These are phyloP conservation scores for Drosophila dunni DNA, from an alignment of 1,140 invertebrate genomes.

Conservation along the genomic window DNA sequence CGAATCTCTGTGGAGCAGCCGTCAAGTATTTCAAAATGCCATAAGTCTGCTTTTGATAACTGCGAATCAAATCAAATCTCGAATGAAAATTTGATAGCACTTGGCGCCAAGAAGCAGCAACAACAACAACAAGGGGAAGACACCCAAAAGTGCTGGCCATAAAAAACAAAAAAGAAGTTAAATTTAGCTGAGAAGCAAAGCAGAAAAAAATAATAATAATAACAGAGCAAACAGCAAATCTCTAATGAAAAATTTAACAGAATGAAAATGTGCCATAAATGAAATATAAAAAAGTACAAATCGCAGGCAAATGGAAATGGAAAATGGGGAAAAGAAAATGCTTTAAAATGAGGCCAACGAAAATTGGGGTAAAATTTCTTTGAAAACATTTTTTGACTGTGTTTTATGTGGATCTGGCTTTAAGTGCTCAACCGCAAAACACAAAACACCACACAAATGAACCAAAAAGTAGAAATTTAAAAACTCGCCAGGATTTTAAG, in stretches of 20 bases:
- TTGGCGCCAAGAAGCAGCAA: slow-evolving; percentile 36
- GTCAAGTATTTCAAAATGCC: slow-evolving; percentile 3
- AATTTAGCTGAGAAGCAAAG: slow-evolving; percentile 17
- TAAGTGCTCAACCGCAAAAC: slow-evolving; percentile 72
- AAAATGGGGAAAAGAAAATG: slow-evolving; percentile 32
- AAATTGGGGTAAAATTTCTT: slow-evolving; percentile 33
- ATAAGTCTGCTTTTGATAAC: slow-evolving; percentile 32
- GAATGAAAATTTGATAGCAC: slow-evolving; percentile 45
- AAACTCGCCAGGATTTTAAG: slow-evolving; percentile 24
- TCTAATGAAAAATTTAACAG: slow-evolving; percentile 77
- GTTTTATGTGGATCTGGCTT: slow-evolving; percentile 54
- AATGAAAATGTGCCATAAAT: slow-evolving; percentile 69
- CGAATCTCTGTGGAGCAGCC: slow-evolving; percentile 8
- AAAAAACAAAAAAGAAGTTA: slow-evolving; percentile 16
- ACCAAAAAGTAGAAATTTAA: slow-evolving; percentile 75
- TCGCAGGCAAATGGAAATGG: slow-evolving; percentile 14
- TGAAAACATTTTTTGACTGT: background rate
- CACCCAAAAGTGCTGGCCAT: slow-evolving; percentile 10
- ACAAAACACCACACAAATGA: slow-evolving; percentile 76
- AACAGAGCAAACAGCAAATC: slow-evolving; percentile 60
- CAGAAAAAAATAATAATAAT: background rate
- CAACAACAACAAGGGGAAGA: slow-evolving; percentile 1
- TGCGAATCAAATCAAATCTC: slow-evolving; percentile 45
- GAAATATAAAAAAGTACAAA: slow-evolving; percentile 40
- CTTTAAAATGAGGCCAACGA: slow-evolving; percentile 56